A percentile compares a stretch with the other conserved stretches of the same genome.
Conservation (phyloP, 2,797 vertebrate genomes). For the Gallinago stenura region DNA sequence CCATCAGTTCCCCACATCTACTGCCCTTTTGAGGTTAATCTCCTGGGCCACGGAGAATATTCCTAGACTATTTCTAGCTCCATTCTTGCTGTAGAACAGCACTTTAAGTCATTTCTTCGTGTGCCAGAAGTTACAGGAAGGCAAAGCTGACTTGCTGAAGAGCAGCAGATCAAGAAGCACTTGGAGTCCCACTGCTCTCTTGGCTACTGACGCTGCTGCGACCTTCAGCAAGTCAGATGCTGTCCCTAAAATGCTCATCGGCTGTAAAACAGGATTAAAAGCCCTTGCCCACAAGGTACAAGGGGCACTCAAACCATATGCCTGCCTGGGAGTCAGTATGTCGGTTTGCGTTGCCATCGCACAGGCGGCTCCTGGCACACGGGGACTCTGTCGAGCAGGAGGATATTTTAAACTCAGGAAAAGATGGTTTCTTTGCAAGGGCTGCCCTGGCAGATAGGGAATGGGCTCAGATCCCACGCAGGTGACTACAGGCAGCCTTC, state of each 20-base stretch:
- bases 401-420: background rate
- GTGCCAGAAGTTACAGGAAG: background rate
- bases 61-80: background rate
- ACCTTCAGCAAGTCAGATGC: background rate
- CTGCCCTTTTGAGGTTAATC: background rate
- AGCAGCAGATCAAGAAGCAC: background rate
- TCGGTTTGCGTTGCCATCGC: background rate
- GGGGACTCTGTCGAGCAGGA: background rate
- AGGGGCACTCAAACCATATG: background rate
- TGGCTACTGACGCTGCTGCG: background rate
- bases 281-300: background rate
- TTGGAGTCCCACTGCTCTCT: background rate
- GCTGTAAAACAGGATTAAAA: background rate
- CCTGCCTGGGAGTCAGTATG: background rate
- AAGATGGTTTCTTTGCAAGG: background rate
- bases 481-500: background rate
- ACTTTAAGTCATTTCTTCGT: background rate
- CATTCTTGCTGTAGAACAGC: background rate
- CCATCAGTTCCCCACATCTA: background rate
- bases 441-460: background rate
- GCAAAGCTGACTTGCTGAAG: background rate
- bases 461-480: background rate
- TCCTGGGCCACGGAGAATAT: background rate
- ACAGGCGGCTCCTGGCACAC: background rate
- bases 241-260: background rate